Base-by-base conservation (phyloP, 2,113 vertebrate species). In the Hypanus sabinus region DNA sequence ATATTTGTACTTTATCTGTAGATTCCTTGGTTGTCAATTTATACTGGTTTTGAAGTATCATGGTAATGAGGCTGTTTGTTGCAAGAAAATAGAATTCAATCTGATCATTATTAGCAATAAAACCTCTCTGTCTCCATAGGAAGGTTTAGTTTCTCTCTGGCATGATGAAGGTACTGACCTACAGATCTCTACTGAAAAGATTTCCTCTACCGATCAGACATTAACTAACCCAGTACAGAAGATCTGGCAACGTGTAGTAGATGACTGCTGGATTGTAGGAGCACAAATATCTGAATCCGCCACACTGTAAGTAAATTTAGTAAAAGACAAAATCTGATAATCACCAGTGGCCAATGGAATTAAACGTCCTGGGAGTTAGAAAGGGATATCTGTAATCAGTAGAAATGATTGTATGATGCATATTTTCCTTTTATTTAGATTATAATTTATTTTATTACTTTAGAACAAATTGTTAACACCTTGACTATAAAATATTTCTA, bases 131-230 rank as follows among this genome's bases (percentile, higher is more conserved):
- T 55, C 57, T 73, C 65, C 94, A 68, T 95, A 99, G 98, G 98
- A 97, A 95, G 96, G 95, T 94, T 97, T 99, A 94, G 95, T 98
- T 93, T 96, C 97, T 96, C 97, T 99, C 94, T 98, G 97, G 98
- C 98, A 98, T 95, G 96, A 97, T 22, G 95, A 95, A 94, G 97
- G 97, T 95, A 96, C 96, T 30, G 96, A 96, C 96, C 94, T 95
- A 68, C 94, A 94, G 94, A 95, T 94, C 94, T 94, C 81, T 88
- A 94, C 95, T 95, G 95, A 96, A 94, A 94, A 96, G 94, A 93
- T 94, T 79, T 55, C 94, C 71, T 94, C 95, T 24, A 77, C 55
- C 0, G 93, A 96, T 95, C 24, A 95, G 55, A 95, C 95, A 94
- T 95, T 95, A 95, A 95, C 96, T 70, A 95, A 95, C 95, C 94